Evolutionary conservation across 2,797 vertebrate species (phyloP).

Genomic region (Bryconaethiops microstoma): DNA sequence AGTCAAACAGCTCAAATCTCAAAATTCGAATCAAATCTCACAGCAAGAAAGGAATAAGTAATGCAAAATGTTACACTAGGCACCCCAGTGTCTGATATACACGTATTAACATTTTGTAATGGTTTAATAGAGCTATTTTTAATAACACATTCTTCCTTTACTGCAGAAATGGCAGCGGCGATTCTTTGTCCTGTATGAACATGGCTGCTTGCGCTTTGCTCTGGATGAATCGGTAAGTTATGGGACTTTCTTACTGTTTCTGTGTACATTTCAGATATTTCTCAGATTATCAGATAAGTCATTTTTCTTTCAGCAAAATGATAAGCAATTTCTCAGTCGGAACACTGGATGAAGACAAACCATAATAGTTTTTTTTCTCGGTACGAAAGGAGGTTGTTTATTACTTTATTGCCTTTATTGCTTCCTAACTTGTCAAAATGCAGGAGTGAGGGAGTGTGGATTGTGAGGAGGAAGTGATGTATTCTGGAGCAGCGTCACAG

Average conservation of each 20-base stretch:
- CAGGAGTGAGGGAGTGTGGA: background rate
- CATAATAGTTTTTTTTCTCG: background rate
- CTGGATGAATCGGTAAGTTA: conserved; percentile 80
- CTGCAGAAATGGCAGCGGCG: conserved; percentile 84
- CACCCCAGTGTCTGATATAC: background rate
- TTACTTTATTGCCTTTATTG: conserved; percentile 23
- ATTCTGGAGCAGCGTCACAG: conserved; percentile 13
- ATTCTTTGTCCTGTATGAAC: conserved; percentile 85
- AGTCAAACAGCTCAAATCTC: no score
- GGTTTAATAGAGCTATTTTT: background rate
- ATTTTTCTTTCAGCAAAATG: background rate
- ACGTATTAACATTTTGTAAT: conserved; percentile 21
- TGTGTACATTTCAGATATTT: background rate
- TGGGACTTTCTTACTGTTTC: background rate
- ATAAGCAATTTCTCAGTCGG: background rate
- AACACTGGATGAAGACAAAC: background rate
- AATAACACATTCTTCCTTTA: background rate
- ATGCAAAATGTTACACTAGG: background rate
- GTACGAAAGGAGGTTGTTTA: background rate
- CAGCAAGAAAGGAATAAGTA: background rate
- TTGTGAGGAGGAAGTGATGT: conserved; percentile 8
- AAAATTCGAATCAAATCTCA: background rate
- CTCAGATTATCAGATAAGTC: background rate
- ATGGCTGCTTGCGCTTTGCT: conserved; percentile 83
- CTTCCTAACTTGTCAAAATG: conserved; percentile 32